Base-by-base conservation (phyloP, 1,140 invertebrate genomes). In the Drosophila kepulauana region DNA sequence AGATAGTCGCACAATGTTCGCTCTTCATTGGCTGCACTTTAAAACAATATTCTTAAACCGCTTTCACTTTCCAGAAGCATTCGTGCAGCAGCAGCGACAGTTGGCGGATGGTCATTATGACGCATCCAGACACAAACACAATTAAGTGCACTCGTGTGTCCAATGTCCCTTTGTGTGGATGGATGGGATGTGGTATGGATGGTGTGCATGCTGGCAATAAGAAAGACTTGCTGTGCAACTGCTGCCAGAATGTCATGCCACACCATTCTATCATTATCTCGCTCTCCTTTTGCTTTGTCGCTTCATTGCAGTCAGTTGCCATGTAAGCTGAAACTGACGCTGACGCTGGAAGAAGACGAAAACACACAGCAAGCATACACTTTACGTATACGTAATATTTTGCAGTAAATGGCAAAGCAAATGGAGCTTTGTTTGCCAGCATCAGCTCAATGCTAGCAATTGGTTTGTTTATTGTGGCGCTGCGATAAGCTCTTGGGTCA, bases 381-480 rank as follows among this genome's bases (percentile, higher is more conserved):
- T 66, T 52, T 66, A 70, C 79, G 82, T 82, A 78, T 87, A 79
- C 79, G 84, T 70, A 68, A 86, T 82, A 77, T 82, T 87, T 73
- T 73, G 59, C 67, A 76, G 68, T 64, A 70, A 79, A 86, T 79
- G 63, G 49, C 69, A 65, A 43, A 45, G 69, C 66, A 88, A 87
- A 80, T 87, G 63, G 73, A 72, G 76, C 82, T 87, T 88, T 88
- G 84, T 88, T 87, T 78, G 77, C 69, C 64, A 66, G 41, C 61
- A 49, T 38, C 66, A 62, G 43, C 69, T 65, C 54, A 65, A 62
- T 48, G 20, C 35, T 68, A 54, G 68, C 68, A 80, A 80, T 88
- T 88, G 76, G 65, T 77, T 78, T 78, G 63, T 82, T 87, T 88
- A 79, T 88, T 82, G 66, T 87, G 72, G 59, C 64, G 58, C 64